phyloP scores from a whole-genome alignment of 2,113 vertebrate genomes.

The Butorides virescens region DNA sequence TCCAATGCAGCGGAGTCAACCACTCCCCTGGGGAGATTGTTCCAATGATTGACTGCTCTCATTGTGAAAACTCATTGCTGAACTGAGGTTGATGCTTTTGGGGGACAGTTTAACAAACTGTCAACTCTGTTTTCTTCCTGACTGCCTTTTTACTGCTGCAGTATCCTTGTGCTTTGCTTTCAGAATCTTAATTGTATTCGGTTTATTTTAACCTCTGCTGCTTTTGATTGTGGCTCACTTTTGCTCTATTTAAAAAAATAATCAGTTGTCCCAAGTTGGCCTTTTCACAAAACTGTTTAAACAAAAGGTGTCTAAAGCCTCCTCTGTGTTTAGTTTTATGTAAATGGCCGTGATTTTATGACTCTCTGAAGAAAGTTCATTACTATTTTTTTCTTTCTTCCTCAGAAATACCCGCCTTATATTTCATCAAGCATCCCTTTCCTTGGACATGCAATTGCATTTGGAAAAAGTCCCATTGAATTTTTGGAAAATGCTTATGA shows the following conservation, averaged over 20 bases:
- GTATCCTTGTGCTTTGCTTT: not conserved
- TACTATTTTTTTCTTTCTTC: not conserved
- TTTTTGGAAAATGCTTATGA: slow-evolving; percentile 94
- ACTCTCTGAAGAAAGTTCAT: not conserved
- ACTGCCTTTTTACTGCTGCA: rapidly evolving
- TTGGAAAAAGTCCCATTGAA: slow-evolving; percentile 93
- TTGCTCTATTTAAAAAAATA: not conserved
- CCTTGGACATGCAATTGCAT: slow-evolving; percentile 91
- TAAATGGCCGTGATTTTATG: not conserved
- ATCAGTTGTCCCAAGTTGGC: not conserved
- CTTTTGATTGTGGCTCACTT: not conserved
- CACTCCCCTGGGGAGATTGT: no score
- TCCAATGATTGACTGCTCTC: no score
- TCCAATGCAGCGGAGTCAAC: no score
- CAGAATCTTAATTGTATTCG: rapidly evolving
- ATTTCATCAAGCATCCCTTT: slow-evolving; percentile 92
- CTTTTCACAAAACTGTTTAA: not conserved
- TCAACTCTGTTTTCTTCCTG: rapidly evolving
- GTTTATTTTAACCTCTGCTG: not conserved
- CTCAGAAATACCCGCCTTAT: slow-evolving; percentile 88
- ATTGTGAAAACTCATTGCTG: rapidly evolving
- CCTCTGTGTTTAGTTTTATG: not conserved
- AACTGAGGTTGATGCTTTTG: not conserved
- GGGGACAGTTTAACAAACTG: not conserved
- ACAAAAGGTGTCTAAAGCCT: not conserved